Evolutionary conservation across 2,888 invertebrate species (phyloP).

Genomic region (Drosophila rellima): DNA sequence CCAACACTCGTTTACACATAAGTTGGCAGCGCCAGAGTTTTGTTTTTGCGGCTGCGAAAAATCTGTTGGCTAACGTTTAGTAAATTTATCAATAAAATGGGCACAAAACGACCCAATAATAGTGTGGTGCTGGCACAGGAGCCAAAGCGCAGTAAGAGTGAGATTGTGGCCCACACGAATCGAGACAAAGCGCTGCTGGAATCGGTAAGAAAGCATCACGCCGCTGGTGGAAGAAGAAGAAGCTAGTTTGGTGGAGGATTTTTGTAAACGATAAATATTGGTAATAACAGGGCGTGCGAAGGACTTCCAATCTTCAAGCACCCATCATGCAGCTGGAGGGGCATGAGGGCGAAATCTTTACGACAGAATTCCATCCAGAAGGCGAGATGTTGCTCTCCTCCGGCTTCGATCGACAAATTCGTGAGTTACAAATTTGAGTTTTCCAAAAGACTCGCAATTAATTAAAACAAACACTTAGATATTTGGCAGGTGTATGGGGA

Average conservation of each 20-base stretch:
- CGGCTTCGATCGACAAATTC: constrained; percentile 97
- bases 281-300: constrained; percentile 88
- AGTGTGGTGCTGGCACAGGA: constrained; percentile 86
- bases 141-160: constrained; percentile 90
- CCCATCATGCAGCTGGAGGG: constrained; percentile 98
- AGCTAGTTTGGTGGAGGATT: constrained; percentile 7
- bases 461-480: constrained; percentile 86
- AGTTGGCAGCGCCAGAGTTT: constrained; percentile 48
- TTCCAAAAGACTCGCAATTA: background rate
- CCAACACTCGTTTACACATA: background rate
- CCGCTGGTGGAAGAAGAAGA: constrained; percentile 40
- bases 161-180: constrained; percentile 89
- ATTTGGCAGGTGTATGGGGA: constrained; percentile 99
- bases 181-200: constrained; percentile 92
- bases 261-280: constrained; percentile 1
- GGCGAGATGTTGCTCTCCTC: constrained; percentile 97
- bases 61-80: constrained; percentile 10
- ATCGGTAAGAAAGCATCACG: constrained; percentile 87
- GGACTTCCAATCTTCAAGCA: constrained; percentile 95
- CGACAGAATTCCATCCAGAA: constrained; percentile 97
- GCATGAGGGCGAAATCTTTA: constrained; percentile 98
- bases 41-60: constrained; percentile 49
- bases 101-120: constrained; percentile 81
- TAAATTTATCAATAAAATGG: constrained; percentile 71
- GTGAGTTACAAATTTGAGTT: constrained; percentile 87